Evolutionary conservation across 2,797 vertebrate species (phyloP).

Genomic region (Paedocypris micromegethes): DNA sequence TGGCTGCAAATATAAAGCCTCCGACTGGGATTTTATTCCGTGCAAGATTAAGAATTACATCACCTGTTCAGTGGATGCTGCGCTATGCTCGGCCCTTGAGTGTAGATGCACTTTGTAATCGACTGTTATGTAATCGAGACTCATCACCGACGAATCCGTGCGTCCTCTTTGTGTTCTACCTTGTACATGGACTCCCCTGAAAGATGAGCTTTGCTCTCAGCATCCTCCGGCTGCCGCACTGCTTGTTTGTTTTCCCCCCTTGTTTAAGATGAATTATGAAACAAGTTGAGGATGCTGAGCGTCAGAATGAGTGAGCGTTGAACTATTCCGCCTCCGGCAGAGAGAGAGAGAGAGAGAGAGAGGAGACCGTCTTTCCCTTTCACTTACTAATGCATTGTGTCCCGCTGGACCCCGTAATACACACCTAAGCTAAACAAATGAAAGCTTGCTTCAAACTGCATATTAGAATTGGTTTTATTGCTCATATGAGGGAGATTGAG

Average conservation of each 20-base stretch:
- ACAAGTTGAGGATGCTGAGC: conserved; percentile 54
- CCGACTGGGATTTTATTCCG: background rate
- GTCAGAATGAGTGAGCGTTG: conserved; percentile 44
- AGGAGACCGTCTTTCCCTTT: conserved; percentile 33
- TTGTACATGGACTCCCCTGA: conserved; percentile 42
- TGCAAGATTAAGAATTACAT: conserved; percentile 14
- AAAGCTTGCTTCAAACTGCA: conserved; percentile 47
- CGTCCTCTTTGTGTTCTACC: conserved; percentile 1
- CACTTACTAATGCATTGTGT: conserved; percentile 53
- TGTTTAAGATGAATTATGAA: conserved; percentile 73
- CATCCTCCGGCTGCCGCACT: conserved; percentile 44
- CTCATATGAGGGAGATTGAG: conserved; percentile 50
- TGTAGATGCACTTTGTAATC: conserved; percentile 6
- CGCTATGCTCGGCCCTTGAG: conserved; percentile 2
- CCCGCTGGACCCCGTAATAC: conserved; percentile 55
- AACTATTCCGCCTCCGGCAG: conserved; percentile 55
- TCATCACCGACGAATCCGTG: conserved; percentile 18
- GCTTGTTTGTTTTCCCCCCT: conserved; percentile 57
- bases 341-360: conserved; percentile 46
- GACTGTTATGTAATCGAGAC: conserved; percentile 16
- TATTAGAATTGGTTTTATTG: conserved; percentile 55
- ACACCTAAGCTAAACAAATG: conserved; percentile 52
- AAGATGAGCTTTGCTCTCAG: conserved; percentile 49
- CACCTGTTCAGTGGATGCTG: background rate
- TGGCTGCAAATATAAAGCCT: background rate